phyloP scores from a whole-genome alignment of 2,797 vertebrate genomes.

The Neosalanx taihuensis region DNA sequence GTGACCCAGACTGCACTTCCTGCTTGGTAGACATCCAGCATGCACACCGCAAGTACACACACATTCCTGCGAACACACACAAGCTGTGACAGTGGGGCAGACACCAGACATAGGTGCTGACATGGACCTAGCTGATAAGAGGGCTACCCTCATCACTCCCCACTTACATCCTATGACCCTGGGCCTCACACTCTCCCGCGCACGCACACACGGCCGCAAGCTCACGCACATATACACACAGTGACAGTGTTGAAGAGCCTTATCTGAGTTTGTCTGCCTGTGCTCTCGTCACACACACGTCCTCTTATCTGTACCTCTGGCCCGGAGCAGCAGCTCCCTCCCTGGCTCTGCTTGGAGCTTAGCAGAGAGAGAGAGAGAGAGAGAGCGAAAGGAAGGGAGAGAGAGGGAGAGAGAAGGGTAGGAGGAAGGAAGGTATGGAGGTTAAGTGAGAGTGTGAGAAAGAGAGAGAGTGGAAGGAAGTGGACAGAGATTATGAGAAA shows the following conservation, averaged over 20 bases:
- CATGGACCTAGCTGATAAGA: conserved; percentile 69
- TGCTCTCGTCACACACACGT: conserved; percentile 64
- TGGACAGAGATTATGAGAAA: background rate
- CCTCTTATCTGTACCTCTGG: conserved; percentile 65
- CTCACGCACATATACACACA: conserved; percentile 26
- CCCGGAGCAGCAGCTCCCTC: conserved; percentile 54
- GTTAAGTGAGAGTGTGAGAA: conserved; percentile 12
- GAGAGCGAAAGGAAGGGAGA: conserved; percentile 31
- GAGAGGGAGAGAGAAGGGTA: conserved; percentile 9
- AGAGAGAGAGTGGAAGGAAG: background rate
- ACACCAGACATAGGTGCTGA: conserved; percentile 78
- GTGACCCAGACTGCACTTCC: conserved; percentile 78
- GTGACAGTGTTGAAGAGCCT: conserved; percentile 17
- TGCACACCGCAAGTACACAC: conserved; percentile 38
- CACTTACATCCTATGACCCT: conserved; percentile 56
- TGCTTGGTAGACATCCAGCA: conserved; percentile 68
- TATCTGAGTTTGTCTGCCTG: conserved; percentile 64
- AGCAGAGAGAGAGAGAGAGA: conserved; percentile 27
- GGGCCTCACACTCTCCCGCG: conserved; percentile 43
- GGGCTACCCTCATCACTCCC: conserved; percentile 65
- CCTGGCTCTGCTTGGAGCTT: conserved; percentile 35
- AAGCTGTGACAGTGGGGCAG: conserved; percentile 62
- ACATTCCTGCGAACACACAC: conserved; percentile 20
- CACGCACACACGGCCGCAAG: conserved; percentile 5
- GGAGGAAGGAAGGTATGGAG: conserved; percentile 9